Base-by-base conservation (phyloP, 2,113 vertebrate genomes). In the Perognathus longimembris region DNA sequence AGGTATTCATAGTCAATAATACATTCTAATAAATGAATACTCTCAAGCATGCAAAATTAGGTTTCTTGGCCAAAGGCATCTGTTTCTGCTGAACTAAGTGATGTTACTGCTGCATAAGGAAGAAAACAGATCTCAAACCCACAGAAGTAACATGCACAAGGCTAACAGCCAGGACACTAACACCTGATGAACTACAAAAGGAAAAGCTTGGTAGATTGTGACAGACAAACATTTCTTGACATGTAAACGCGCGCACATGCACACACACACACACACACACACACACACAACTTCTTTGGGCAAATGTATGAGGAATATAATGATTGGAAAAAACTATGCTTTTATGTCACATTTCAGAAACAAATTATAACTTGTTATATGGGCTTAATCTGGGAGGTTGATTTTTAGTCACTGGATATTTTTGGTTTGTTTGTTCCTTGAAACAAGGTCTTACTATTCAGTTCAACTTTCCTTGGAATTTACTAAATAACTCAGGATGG, bases 191-290 rank as follows among this genome's bases (percentile, higher is more conserved):
- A 73, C 30, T 93, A 81, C 26, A 76, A 74, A 77, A 74, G 34
- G 81, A 83, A 22, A 32, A 9, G 79, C 45, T 8, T 12, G 24
- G 54, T 75, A 76, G 21, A 22, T 18, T n/a, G 15, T 63, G 42
- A 83, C 38, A 78, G 9, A 74, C 87, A 92, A 40, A 12, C 61
- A 66, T 84, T 93, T 78, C 12, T 80, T 87, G 61, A 93, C 67
- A 18, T 69, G 7, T 61, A 73, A 24, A 92, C 17, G n/a, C n/a
- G n/a, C n/a, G n/a, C n/a, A n/a, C n/a, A n/a, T n/a, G n/a, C n/a
- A n/a, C n/a, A n/a, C n/a, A n/a, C n/a, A n/a, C n/a, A n/a, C n/a
- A n/a, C n/a, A n/a, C n/a, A n/a, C n/a, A n/a, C n/a, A n/a, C n/a
- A n/a, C n/a, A n/a, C n/a, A n/a, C n/a, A n/a, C n/a, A n/a, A 45